Evolutionary conservation across 2,797 vertebrate genomes (phyloP).

Genomic region (Streptopelia turtur): DNA sequence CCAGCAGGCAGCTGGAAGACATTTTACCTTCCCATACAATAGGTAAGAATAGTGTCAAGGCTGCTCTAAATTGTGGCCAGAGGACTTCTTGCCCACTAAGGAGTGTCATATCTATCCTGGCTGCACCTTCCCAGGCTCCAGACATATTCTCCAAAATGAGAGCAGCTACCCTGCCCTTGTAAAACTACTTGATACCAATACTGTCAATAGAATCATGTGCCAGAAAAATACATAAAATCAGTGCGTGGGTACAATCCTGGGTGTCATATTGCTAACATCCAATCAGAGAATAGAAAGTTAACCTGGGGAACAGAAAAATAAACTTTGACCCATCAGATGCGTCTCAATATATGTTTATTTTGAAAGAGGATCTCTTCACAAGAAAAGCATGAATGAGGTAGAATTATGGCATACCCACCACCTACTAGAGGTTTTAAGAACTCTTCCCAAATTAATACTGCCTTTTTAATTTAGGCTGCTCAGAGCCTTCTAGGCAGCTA

Average conservation of each 20-base stretch:
- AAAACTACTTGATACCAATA: background rate
- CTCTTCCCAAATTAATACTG: background rate
- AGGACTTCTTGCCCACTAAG: background rate
- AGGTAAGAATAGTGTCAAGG: constrained; percentile 21
- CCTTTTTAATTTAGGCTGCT: background rate
- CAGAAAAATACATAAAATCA: background rate
- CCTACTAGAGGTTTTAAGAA: background rate
- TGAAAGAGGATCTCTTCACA: background rate
- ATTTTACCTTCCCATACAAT: constrained; percentile 32
- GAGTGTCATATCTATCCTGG: background rate
- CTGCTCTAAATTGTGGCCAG: background rate
- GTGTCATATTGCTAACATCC: background rate
- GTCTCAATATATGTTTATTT: background rate
- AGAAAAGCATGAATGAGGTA: background rate
- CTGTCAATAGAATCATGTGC: background rate
- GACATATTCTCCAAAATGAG: background rate
- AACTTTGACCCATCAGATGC: background rate
- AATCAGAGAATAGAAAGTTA: background rate
- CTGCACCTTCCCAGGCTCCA: background rate
- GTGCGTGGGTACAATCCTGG: background rate
- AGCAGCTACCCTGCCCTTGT: background rate
- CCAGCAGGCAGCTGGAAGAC: constrained; percentile 51
- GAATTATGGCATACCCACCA: background rate
- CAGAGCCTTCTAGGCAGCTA: background rate
- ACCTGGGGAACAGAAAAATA: background rate